Evolutionary conservation across 1,140 invertebrate genomes (phyloP).

Genomic region (Riptortus pedestris): DNA sequence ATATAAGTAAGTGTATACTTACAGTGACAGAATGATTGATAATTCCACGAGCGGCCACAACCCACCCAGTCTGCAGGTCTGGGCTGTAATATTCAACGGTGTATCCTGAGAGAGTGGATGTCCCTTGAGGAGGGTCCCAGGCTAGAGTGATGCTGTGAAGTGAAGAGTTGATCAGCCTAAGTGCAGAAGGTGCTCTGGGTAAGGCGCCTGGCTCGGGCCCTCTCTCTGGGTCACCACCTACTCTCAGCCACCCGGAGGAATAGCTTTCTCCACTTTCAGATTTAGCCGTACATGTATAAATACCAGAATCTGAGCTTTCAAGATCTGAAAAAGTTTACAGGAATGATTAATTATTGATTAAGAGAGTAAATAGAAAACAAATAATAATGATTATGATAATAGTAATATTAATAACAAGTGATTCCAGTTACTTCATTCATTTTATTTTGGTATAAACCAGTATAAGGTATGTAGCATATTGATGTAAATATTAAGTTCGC

Average conservation of each 20-base stretch:
- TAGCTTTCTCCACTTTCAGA: constrained; percentile 72
- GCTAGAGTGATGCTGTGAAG: constrained; percentile 65
- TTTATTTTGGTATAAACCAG: too few species aligned
- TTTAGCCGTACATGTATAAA: constrained; percentile 69
- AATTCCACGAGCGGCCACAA: constrained; percentile 52
- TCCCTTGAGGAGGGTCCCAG: constrained; percentile 51
- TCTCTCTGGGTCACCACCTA: constrained; percentile 51
- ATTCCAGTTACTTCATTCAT: too few species aligned
- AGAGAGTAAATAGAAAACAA: too few species aligned
- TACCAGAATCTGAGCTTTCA: constrained; percentile 55
- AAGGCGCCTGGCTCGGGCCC: constrained; percentile 63
- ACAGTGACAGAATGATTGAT: constrained; percentile 50
- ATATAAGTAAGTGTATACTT: too few species aligned
- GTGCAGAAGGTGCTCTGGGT: constrained; percentile 62
- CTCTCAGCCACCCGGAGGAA: constrained; percentile 62
- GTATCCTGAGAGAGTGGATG: constrained; percentile 52
- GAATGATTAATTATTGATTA: background rate
- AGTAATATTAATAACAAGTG: too few species aligned
- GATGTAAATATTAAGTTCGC: too few species aligned
- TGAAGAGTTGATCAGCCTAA: constrained; percentile 61
- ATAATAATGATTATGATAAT: too few species aligned
- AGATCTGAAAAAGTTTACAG: constrained; percentile 48
- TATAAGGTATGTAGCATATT: too few species aligned
- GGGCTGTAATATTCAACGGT: constrained; percentile 82
- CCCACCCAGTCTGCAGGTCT: constrained; percentile 66